Base-by-base conservation (phyloP, 2,797 vertebrate genomes). In the Mallotus villosus region DNA sequence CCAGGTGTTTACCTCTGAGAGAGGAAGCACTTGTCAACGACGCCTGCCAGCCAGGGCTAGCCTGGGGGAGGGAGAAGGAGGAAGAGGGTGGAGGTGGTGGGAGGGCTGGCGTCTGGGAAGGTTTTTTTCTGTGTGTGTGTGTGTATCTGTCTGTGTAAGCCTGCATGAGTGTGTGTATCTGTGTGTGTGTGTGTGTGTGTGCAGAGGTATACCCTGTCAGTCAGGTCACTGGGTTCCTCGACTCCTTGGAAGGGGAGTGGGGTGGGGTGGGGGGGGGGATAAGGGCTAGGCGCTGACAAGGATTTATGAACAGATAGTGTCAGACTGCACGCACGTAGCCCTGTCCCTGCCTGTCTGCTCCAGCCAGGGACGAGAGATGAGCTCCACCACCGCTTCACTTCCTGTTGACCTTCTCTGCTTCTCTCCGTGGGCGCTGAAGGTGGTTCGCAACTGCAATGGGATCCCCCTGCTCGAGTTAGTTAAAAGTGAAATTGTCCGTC, bases 11-110 rank as follows among this genome's bases (percentile, higher is more conserved):
- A 92, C 91, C 89, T 91, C 85, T 89, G 90, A 90, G 84, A 93
- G 92, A 94, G 93, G 92, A 95, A 93, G 84, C 82, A 37, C 90
- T 87, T 94, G 89, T 94, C 92, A 87, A 91, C 85, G 88, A 74
- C 81, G 87, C 87, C 85, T 91, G 86, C 72, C 68, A 93, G 92
- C 92, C 84, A 90, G 77, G 88, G 81, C 16, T 2, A n/a, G 71
- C 22, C 9, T 14, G 24, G 49, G 24, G 5, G n/a, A 7, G 22
- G 24, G 29, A 32, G 29, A 80, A 12, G 3, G 21, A 16, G 37
- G 21, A 16, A 11, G 63, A 17, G 4, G 11, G 34, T 34, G 6
- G 14, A n/a, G 14, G 16, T 2, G 32, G 27, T 17, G 32, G 1
- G 34, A 14, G 34, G 34, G 60, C 6, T 25, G 22, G 25, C 11